These are phyloP conservation scores for Spongilla lacustris DNA, from an alignment of 37 sponge, comb jelly and placozoan genomes.

Conservation along the genomic window DNA sequence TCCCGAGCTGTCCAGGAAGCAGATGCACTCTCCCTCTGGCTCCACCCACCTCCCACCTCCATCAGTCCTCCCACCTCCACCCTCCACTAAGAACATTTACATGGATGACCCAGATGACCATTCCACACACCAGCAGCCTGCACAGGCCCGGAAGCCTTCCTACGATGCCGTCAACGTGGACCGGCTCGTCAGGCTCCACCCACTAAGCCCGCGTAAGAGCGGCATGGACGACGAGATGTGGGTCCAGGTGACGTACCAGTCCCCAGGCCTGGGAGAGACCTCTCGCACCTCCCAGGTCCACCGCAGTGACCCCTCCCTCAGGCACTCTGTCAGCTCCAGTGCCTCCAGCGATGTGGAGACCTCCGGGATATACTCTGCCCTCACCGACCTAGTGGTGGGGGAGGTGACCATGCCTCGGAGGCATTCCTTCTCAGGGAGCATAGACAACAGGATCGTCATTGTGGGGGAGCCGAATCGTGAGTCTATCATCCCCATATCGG, in stretches of 20 bases:
- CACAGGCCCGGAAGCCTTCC: neutral
- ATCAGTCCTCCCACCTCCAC: neutral
- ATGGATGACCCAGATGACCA: neutral
- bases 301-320: neutral
- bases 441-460: slow-evolving; percentile 26
- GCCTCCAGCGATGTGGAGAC: neutral
- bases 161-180: slow-evolving; percentile 13
- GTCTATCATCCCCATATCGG: neutral
- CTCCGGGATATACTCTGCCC: slow-evolving; percentile 41
- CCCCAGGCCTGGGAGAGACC: neutral
- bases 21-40: neutral
- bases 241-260: slow-evolving; percentile 41
- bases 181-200: slow-evolving; percentile 28
- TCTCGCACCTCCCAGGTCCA: too few relatives aligned
- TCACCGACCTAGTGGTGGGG: slow-evolving; percentile 39
- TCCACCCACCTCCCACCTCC: neutral
- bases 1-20: neutral
- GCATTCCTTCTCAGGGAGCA: slow-evolving; percentile 58
- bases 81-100: neutral
- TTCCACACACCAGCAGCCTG: neutral
- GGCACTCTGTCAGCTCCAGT: too few relatives aligned
- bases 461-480: neutral
- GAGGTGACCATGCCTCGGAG: slow-evolving; percentile 22
- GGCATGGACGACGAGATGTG: slow-evolving; percentile 56
- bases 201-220: slow-evolving; percentile 10